Evolutionary conservation across 2,888 invertebrate species (phyloP), one percentile per base, ranked within the genome.

Genomic region (Trichopria drosophilae): DNA sequence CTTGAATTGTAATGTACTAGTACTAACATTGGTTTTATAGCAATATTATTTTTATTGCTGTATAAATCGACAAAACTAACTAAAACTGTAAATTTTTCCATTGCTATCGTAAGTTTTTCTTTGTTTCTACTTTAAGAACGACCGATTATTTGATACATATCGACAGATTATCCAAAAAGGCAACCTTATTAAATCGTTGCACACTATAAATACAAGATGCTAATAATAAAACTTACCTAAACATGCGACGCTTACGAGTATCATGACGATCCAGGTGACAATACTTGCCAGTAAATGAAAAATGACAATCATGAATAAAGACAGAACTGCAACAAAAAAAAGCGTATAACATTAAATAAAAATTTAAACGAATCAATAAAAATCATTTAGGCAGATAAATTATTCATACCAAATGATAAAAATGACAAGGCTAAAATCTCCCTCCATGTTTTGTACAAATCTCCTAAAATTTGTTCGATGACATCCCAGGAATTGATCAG

Each of bases 181-280:
- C n/a, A n/a, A n/a, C n/a, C n/a, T n/a, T n/a, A n/a, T n/a, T n/a
- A n/a, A n/a, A n/a, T n/a, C n/a, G n/a, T n/a, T n/a, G n/a, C n/a
- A n/a, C n/a, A n/a, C n/a, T n/a, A n/a, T n/a, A n/a, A n/a, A n/a
- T n/a, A n/a, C n/a, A n/a, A n/a, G n/a, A n/a, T n/a, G n/a, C n/a
- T n/a, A n/a, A n/a, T n/a, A 32, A 26, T 28, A 5, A 34, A 51
- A 62, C 76, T 74, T 71, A 82, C 84, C 87, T 48, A 91, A 78
- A 69, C 88, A 86, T 29, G 86, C 85, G 41, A 92, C 72, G 23
- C 85, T 84, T 9, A 92, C 88, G 40, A 89, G 77, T 47, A 88
- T 82, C 82, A 94, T 89, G 62, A 95, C 89, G 57, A 93, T 83
- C 85, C 90, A 92, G 3, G 94, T 90, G 4, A 94, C 89, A 40